phyloP scores from a whole-genome alignment of 1,140 invertebrate species.

The Zaprionus kolodkinae region DNA sequence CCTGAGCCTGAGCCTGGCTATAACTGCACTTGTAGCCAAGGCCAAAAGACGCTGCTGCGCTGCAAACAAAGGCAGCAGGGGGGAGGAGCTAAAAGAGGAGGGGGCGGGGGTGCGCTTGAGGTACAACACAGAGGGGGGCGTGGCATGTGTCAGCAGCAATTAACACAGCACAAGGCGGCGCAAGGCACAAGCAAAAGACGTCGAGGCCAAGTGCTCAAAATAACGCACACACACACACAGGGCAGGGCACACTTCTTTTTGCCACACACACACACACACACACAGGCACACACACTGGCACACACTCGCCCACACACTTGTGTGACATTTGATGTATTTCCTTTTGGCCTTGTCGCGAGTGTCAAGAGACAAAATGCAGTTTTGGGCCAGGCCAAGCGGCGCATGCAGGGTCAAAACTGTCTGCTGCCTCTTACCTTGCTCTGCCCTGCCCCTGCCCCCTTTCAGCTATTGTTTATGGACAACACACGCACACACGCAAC shows the following conservation, averaged over 20 bases:
- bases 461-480: conserved; percentile 51
- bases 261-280: conserved; percentile 31
- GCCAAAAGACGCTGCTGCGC: conserved; percentile 60
- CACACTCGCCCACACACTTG: conserved; percentile 21
- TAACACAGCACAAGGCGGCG: conserved; percentile 58
- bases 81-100: not conserved
- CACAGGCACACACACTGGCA: no score
- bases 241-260: not conserved
- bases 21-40: conserved; percentile 67
- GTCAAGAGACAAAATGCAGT: conserved; percentile 54
- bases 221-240: conserved; percentile 57
- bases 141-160: conserved; percentile 75
- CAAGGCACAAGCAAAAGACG: conserved; percentile 50
- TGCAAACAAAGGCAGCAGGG: conserved; percentile 18
- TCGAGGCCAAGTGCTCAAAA: conserved; percentile 57
- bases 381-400: conserved; percentile 1
- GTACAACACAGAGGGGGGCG: not conserved
- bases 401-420: not conserved
- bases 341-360: conserved; percentile 76
- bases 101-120: not conserved
- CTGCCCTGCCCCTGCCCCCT: not conserved
- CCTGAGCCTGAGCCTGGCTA: conserved; percentile 38
- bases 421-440: not conserved
- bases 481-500: conserved; percentile 43
- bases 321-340: conserved; percentile 70